Conservation (phyloP, 2,888 invertebrate genomes). For the Perdita meconis region DNA sequence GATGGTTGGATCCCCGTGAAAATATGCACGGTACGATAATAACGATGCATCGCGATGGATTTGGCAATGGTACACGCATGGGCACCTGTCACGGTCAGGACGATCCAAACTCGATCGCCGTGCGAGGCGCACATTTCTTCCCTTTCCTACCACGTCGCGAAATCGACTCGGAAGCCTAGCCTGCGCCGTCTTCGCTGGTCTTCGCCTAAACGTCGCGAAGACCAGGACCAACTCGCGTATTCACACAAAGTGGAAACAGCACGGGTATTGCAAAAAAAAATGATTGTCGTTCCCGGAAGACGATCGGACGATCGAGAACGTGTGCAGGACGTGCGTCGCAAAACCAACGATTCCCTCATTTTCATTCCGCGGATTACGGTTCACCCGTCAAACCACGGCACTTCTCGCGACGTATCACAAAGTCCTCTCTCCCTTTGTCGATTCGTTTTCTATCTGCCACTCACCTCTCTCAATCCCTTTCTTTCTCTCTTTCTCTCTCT, state of each 20-base stretch:
- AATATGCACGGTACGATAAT: conserved; percentile 23
- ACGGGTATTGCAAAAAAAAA: no score
- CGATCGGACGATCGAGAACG: conserved; percentile 38
- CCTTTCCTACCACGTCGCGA: conserved; percentile 6
- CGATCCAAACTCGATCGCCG: conserved; percentile 5
- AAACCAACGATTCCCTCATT: neutral
- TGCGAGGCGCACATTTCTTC: neutral
- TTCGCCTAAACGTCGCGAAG: conserved; percentile 5
- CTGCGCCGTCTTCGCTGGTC: neutral
- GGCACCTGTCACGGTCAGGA: conserved; percentile 37
- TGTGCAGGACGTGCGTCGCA: neutral
- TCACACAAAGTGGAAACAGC: no score
- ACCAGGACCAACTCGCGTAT: no score
- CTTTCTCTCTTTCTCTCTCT: conserved; percentile 40
- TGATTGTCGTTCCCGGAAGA: neutral
- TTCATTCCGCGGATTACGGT: conserved; percentile 10
- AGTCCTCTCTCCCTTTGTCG: conserved; percentile 18
- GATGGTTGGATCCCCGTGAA: conserved; percentile 12
- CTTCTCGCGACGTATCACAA: conserved; percentile 39
- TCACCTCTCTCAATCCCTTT: conserved; percentile 48
- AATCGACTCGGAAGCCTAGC: conserved; percentile 19
- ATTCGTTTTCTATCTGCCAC: conserved; percentile 12
- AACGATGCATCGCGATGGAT: conserved; percentile 14
- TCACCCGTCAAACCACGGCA: conserved; percentile 41
- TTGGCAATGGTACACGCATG: conserved; percentile 51